A percentile compares a stretch with the other conserved stretches of the same genome.
These are phyloP conservation scores for Brachymystax lenok DNA, from an alignment of 2,797 vertebrate genomes.

Conservation along the genomic window DNA sequence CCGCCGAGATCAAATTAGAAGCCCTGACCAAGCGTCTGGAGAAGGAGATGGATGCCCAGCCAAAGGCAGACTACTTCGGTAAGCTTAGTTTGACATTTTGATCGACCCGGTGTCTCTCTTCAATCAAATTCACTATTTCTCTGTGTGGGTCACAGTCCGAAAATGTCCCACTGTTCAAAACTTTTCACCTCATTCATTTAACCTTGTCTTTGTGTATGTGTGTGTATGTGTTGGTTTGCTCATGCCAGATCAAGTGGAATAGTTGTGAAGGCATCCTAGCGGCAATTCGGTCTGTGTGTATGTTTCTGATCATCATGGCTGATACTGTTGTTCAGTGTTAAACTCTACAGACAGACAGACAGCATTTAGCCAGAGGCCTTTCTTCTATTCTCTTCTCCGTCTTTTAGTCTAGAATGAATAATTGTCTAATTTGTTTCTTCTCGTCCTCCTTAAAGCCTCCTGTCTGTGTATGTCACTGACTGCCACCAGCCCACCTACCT, in stretches of 20 bases:
- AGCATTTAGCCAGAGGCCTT: background rate
- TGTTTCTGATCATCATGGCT: conserved; percentile 17
- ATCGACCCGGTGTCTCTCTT: conserved; percentile 25
- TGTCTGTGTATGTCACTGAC: conserved; percentile 20
- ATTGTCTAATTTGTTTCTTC: conserved; percentile 39
- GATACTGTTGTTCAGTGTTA: conserved; percentile 27
- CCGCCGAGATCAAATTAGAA: conserved; percentile 90
- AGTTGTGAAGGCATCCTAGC: background rate
- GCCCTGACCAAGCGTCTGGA: conserved; percentile 90
- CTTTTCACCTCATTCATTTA: background rate
- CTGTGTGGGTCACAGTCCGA: background rate
- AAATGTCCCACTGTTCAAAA: background rate
- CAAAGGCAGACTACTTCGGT: conserved; percentile 95
- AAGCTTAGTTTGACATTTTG: conserved; percentile 73
- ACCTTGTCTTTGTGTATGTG: conserved; percentile 9
- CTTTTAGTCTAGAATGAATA: conserved; percentile 33
- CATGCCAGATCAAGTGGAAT: conserved; percentile 11
- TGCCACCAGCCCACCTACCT: conserved; percentile 16
- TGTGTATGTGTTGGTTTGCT: conserved; percentile 30
- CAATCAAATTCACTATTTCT: background rate
- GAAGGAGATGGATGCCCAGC: conserved; percentile 91
- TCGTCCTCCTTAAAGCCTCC: conserved; percentile 28
- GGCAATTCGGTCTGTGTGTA: conserved; percentile 20
- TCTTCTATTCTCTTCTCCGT: conserved; percentile 15
- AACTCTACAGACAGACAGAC: conserved; percentile 19